Percentiles rank a stretch among this genome's conserved stretches.
Conservation (phyloP, 2,797 vertebrate species). For the Bucorvus abyssinicus region DNA sequence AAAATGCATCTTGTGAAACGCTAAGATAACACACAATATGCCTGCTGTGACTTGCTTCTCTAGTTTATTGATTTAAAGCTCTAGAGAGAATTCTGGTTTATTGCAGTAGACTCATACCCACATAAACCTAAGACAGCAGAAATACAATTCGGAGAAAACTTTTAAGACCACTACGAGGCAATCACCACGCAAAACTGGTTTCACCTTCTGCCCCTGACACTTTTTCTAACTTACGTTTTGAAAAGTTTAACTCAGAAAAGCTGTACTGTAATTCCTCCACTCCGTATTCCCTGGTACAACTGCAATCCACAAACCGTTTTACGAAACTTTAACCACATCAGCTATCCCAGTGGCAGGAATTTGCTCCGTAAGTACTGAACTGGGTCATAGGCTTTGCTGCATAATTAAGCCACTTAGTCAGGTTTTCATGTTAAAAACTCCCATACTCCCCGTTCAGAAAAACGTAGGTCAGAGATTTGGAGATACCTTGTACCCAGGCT, state of each 20-base stretch:
- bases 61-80: not conserved
- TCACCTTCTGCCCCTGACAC: not conserved
- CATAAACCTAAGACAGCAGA: not conserved
- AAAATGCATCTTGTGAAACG: not conserved
- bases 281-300: not conserved
- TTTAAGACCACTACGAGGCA: not conserved
- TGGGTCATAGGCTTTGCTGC: not conserved
- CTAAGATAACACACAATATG: not conserved
- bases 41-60: not conserved
- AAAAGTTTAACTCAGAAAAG: not conserved
- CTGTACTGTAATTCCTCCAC: not conserved
- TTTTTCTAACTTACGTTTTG: not conserved
- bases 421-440: conserved; percentile 1
- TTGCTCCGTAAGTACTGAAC: not conserved
- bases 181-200: not conserved
- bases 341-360: not conserved
- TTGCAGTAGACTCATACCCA: not conserved
- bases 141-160: not conserved
- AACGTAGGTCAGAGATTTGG: conserved; percentile 6
- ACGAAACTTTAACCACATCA: not conserved
- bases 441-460: not conserved
- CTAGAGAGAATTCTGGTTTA: not conserved
- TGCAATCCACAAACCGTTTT: not conserved
- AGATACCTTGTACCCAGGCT: not conserved
- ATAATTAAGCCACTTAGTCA: not conserved